Base-by-base conservation (phyloP, 53 echinoderm and acorn worm species). In the Holothuria leucospilota region DNA sequence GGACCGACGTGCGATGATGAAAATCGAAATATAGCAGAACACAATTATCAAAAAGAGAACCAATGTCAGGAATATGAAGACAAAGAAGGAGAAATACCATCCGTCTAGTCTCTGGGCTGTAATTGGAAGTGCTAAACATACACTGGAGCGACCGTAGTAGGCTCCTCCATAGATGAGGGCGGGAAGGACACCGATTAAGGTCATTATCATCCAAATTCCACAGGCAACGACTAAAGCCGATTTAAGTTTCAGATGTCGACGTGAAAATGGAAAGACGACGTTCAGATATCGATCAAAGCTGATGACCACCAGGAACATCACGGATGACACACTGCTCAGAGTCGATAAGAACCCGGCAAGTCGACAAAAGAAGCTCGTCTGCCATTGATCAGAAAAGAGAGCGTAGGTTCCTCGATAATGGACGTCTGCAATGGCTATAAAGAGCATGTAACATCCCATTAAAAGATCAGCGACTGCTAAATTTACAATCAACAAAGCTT, bases 141-240 rank as follows among this genome's bases (percentile, higher is more conserved):
- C 94, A 69, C 94, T 91, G n/a, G 91, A 91, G 60, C 91, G 88
- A 8, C 91, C 94, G 79, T 94, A 94, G 81, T 88, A 94, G 16
- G 85, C 82, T 26, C 85, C 91, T 8, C 88, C 91, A 29, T 88
- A 94, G 14, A 91, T 86, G 15, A 94, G 81, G n/a, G 88, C 82
- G 40, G 89, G 88, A 2, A 94, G 70, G 24, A 88, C 25, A 27
- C 85, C 59, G 12, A 93, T 71, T 5, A 85, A 23, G 14, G 86
- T 78, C 23, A 86, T 84, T 51, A 88, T 65, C 8, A 62, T 27
- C 94, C 94, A 94, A 12, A 87, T 73, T 13, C 77, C 65, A 5
- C 79, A 82, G 52, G 51, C 77, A 53, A 85, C 75, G 59, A 80
- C 73, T 15, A 71, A 71, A 13, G 91, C 72, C 15, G 86, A 91